phyloP scores from a whole-genome alignment of 2,113 vertebrate species.

The Tragelaphus buxtoni region DNA sequence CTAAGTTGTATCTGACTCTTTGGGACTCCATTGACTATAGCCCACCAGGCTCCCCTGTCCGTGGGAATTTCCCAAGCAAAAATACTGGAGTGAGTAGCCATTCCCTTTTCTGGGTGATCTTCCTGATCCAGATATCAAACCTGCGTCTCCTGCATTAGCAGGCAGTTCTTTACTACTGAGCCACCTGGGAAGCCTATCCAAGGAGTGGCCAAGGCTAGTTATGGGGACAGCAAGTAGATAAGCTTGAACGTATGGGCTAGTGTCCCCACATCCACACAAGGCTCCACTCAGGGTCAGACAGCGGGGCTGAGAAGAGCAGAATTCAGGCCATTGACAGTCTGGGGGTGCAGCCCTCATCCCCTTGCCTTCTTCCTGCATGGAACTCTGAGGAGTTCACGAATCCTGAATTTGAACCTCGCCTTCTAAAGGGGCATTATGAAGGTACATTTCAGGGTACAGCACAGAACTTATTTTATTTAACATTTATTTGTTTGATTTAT shows the following conservation, averaged over 20 bases:
- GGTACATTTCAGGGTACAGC: neutral
- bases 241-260: neutral
- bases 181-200: neutral
- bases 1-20: neutral
- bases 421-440: neutral
- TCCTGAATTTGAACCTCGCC: neutral
- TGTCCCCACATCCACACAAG: neutral
- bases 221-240: neutral
- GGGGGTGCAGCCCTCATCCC: neutral
- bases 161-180: neutral
- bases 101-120: neutral
- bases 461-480: neutral
- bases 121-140: neutral
- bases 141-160: neutral
- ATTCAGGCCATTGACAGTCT: neutral
- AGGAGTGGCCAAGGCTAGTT: neutral
- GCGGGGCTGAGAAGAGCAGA: neutral
- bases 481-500: neutral
- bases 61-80: neutral
- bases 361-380: neutral
- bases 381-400: neutral
- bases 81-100: neutral
- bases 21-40: neutral
- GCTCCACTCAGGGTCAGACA: neutral
- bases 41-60: neutral